Base-by-base conservation (phyloP, 2,888 invertebrate species). In the Tricholauxania praeusta region DNA sequence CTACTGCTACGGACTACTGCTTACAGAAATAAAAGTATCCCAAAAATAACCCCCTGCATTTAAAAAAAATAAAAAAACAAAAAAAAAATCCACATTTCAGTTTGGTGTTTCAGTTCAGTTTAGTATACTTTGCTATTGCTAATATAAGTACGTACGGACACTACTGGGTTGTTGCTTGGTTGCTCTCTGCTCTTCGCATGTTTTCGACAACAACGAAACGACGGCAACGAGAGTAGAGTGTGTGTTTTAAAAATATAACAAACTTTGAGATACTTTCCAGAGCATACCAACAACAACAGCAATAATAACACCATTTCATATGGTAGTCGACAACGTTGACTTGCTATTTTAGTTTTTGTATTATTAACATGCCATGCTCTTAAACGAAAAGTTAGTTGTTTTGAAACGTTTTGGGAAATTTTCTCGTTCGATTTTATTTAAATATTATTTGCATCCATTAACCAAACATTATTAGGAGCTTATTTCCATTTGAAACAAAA, bases 11-110 rank as follows among this genome's bases (percentile, higher is more conserved):
- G 63, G 67, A 70, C 75, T 75, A 75, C 73, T 77, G 60, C 74
- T 74, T 74, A 71, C 66, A 72, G 72, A 68, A 71, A 75, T 76
- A 80, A 81, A 77, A 79, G 80, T 80, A 82, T 80, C 81, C 82
- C 82, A 82, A 82, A 82, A 82, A 82, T 82, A 82, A 82, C 80
- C 82, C 81, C 82, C 82, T 82, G 79, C 80, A 78, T 74, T 78
- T 78, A 57, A 53, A 39, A 39, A 39, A 39, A 7, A n/a, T n/a
- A 39, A 39, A 39, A 3, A 7, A 10, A 39, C 6, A 39, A 7
- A 39, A 39, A 39, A 7, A 39, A 39, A 39, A 39, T 39, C 67
- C 32, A 48, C 59, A 55, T 70, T 71, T 67, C 72, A 47, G 22
- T 49, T 59, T 48, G 48, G 70, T 70, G 70, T 70, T 64, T 39